Evolutionary conservation across 2,888 invertebrate species (phyloP).

Genomic region (Eurytoma californica): DNA sequence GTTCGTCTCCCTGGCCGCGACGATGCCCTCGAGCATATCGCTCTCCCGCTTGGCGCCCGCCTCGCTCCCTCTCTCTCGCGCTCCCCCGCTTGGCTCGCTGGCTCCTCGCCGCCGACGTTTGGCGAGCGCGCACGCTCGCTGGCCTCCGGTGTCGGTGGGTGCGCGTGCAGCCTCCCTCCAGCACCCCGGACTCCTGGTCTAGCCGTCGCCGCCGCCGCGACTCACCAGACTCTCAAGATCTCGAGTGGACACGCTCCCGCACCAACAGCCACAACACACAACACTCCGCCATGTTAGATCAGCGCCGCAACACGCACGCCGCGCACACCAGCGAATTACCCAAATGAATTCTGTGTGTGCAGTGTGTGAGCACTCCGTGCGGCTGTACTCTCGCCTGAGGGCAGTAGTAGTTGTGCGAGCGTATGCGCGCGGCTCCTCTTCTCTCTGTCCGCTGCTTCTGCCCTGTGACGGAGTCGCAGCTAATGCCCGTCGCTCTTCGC

Average conservation of each 20-base stretch:
- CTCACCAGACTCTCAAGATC: not conserved
- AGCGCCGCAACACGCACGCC: slow-evolving; percentile 81
- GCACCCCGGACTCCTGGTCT: not conserved
- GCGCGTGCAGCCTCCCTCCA: not conserved
- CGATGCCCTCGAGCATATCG: not conserved
- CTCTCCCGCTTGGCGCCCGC: not conserved
- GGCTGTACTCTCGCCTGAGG: no score
- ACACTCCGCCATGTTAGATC: slow-evolving; percentile 82
- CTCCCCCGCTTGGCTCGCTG: slow-evolving; percentile 8
- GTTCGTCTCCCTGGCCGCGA: not conserved
- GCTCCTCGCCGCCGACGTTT: not conserved
- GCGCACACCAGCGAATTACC: slow-evolving; percentile 1
- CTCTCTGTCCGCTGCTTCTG: no score
- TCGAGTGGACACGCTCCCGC: slow-evolving; percentile 63
- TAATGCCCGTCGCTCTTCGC: not conserved
- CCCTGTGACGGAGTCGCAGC: not conserved
- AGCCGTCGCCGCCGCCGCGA: not conserved
- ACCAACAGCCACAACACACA: slow-evolving; percentile 79
- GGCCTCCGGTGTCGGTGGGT: not conserved
- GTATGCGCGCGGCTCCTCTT: not conserved
- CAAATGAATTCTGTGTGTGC: no score
- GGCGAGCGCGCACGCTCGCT: not conserved
- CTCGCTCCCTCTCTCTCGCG: slow-evolving; percentile 13
- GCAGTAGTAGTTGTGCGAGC: not conserved
- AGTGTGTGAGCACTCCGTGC: no score